phyloP scores from a whole-genome alignment of 1,140 invertebrate species.

The Drosophila burlai region DNA sequence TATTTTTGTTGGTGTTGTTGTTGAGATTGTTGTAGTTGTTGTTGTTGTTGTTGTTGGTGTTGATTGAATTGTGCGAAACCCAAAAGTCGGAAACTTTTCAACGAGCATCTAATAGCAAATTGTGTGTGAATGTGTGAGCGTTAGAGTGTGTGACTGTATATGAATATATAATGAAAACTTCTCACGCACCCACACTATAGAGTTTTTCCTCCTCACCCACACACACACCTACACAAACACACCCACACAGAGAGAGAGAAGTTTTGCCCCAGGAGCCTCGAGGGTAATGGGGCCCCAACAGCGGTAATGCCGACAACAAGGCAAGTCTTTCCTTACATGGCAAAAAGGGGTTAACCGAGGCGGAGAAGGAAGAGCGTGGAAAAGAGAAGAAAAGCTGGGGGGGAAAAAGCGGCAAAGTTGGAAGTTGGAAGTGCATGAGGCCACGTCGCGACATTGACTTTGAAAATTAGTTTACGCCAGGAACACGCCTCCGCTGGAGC shows the following conservation, averaged over 20 bases:
- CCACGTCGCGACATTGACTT: constrained; percentile 70
- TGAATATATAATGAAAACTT: constrained; percentile 77
- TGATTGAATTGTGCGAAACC: constrained; percentile 72
- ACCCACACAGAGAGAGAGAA: neutral
- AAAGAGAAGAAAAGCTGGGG: neutral
- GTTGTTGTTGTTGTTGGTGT: constrained; percentile 39
- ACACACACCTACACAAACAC: neutral
- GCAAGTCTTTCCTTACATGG: constrained; percentile 21
- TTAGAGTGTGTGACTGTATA: constrained; percentile 21
- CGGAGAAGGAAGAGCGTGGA: neutral
- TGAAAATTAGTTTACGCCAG: constrained; percentile 67
- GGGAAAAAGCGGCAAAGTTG: constrained; percentile 11
- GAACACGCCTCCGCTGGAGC: constrained; percentile 6
- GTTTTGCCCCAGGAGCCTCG: constrained; percentile 8
- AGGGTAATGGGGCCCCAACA: constrained; percentile 10
- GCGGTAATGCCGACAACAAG: constrained; percentile 20
- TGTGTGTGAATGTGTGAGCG: constrained; percentile 28
- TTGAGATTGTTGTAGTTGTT: constrained; percentile 44
- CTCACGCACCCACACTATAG: constrained; percentile 50
- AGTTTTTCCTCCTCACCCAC: neutral
- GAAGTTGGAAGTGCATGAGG: constrained; percentile 33
- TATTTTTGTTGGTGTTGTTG: constrained; percentile 36
- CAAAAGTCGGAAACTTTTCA: constrained; percentile 73
- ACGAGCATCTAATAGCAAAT: constrained; percentile 72
- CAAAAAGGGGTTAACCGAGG: constrained; percentile 32